Conservation (phyloP, 2,888 invertebrate species). For the Micropterix aruncella region DNA sequence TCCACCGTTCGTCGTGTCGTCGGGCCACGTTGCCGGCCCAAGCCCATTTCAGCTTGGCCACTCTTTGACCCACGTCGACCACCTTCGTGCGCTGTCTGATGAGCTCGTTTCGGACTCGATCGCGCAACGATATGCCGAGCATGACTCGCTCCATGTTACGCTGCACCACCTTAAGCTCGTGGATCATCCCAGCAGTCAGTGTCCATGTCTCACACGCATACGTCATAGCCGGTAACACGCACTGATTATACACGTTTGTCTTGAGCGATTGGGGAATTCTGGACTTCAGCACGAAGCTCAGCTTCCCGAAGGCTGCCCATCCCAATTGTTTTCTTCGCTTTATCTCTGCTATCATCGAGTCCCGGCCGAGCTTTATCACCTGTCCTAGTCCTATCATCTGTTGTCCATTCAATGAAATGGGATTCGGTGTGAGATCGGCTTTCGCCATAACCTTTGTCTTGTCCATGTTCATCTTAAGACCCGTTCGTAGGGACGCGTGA, state of each 20-base stretch:
- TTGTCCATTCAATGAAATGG: too few relatives aligned
- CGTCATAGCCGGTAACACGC: neutral
- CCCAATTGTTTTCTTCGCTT: too few relatives aligned
- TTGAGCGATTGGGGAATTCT: neutral
- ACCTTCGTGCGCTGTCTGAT: neutral
- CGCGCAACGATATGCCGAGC: neutral
- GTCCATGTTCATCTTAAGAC: too few relatives aligned
- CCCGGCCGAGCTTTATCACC: too few relatives aligned
- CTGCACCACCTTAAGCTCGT: neutral
- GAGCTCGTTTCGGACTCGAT: neutral
- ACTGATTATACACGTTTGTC: neutral
- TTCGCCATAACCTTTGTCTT: too few relatives aligned
- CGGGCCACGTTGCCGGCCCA: neutral
- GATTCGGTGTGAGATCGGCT: too few relatives aligned
- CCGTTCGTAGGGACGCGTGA: too few relatives aligned
- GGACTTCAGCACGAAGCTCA: neutral
- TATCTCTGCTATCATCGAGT: too few relatives aligned
- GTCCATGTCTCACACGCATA: neutral
- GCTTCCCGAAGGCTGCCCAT: too few relatives aligned
- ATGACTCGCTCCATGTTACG: neutral
- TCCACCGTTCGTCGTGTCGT: too few relatives aligned
- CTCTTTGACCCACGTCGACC: neutral
- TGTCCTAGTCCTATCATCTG: too few relatives aligned
- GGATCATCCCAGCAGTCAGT: too few relatives aligned
- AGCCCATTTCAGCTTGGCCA: neutral